These are phyloP conservation scores for Aplocera efformata DNA, from an alignment of 2,888 invertebrate species.

Conservation along the genomic window DNA sequence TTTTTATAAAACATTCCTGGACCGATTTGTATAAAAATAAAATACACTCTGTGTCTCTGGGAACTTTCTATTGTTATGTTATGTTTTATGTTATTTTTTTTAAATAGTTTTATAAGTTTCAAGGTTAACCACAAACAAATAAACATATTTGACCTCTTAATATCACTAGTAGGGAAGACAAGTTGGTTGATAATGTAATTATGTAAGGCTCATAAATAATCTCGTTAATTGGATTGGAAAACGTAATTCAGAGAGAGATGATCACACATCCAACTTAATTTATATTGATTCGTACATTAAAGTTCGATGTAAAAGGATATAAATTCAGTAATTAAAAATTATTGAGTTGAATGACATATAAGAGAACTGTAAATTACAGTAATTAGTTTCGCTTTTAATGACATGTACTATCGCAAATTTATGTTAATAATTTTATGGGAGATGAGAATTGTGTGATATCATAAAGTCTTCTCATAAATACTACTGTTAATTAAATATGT, in stretches of 20 bases:
- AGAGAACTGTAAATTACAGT: constrained; percentile 32
- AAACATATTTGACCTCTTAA: too few relatives aligned
- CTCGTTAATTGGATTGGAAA: constrained; percentile 27
- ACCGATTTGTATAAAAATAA: too few relatives aligned
- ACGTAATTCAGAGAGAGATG: constrained; percentile 18
- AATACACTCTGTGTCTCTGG: too few relatives aligned
- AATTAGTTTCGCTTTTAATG: constrained; percentile 27
- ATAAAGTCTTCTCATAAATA: constrained; percentile 44
- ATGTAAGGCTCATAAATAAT: constrained; percentile 33
- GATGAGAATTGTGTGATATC: constrained; percentile 42
- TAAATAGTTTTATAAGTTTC: too few relatives aligned
- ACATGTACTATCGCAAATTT: constrained; percentile 30
- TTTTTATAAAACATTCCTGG: too few relatives aligned
- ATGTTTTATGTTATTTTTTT: too few relatives aligned
- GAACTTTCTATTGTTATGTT: too few relatives aligned
- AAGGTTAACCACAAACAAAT: too few relatives aligned
- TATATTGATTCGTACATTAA: constrained; percentile 27
- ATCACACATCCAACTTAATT: constrained; percentile 29
- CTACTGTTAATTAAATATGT: constrained; percentile 46
- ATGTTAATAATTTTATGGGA: constrained; percentile 30
- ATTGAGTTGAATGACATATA: constrained; percentile 25
- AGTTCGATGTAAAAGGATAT: constrained; percentile 30
- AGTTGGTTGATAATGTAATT: too few relatives aligned
- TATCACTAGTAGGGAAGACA: too few relatives aligned
- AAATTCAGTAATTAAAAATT: constrained; percentile 30